A percentile compares a stretch with the other conserved stretches of the same genome.
phyloP scores from a whole-genome alignment of 2,888 invertebrate genomes.

The Leucophenga maculata region DNA sequence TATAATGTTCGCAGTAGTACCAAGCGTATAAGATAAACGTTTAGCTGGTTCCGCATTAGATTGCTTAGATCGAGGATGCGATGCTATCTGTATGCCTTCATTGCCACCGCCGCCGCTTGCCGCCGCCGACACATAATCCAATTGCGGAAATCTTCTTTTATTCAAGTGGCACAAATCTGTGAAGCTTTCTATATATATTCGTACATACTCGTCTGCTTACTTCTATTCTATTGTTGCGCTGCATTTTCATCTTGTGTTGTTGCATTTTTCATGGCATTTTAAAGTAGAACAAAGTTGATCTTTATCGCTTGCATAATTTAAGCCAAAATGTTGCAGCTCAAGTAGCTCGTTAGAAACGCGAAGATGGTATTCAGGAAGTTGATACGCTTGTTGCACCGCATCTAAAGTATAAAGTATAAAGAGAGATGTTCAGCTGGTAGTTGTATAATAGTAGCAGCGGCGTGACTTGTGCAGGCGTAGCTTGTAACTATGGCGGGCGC shows the following conservation, averaged over 20 bases:
- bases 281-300: conserved; percentile 9
- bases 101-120: background rate
- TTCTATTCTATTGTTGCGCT: no score
- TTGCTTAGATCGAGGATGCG: background rate
- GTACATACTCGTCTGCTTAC: background rate
- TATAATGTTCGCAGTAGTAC: background rate
- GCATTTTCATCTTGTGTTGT: background rate
- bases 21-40: conserved; percentile 1
- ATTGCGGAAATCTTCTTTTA: conserved; percentile 25
- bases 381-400: conserved; percentile 23
- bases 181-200: background rate
- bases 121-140: background rate
- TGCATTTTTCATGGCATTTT: conserved; percentile 7
- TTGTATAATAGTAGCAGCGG: conserved; percentile 21
- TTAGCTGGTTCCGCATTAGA: conserved; percentile 18
- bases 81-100: no score
- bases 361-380: conserved; percentile 44
- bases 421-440: conserved; percentile 39
- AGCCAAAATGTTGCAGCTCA: background rate
- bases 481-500: conserved; percentile 20
- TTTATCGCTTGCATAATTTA: conserved; percentile 14
- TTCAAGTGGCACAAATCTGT: conserved; percentile 18
- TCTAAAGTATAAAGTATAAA: background rate
- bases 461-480: conserved; percentile 24
- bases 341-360: conserved; percentile 41